Percentiles rank a stretch among this genome's conserved stretches.
phyloP scores from a whole-genome alignment of 2,113 vertebrate genomes.

The Carollia perspicillata region DNA sequence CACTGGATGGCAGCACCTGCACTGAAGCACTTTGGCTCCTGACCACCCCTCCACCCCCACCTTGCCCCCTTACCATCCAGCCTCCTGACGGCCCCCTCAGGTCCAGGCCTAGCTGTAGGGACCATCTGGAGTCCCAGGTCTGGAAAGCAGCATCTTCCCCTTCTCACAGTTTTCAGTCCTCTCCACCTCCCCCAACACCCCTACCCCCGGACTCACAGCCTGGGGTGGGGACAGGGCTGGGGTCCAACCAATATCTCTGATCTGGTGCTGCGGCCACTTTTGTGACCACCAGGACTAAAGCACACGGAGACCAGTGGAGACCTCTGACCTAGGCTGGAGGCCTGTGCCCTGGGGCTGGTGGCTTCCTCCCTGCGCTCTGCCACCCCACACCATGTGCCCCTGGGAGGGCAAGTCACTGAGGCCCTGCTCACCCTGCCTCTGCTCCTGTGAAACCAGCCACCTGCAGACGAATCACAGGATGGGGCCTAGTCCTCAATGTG shows the following conservation, averaged over 20 bases:
- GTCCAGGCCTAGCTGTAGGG: not conserved
- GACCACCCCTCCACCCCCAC: not conserved
- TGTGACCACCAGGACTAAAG: not conserved
- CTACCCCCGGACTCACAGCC: not conserved
- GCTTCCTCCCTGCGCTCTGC: not conserved
- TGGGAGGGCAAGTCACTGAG: not conserved
- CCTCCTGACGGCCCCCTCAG: not conserved
- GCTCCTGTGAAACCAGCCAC: not conserved
- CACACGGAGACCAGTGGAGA: not conserved
- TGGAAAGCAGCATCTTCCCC: not conserved
- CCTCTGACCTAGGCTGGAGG: not conserved
- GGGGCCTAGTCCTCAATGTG: conserved; percentile 55
- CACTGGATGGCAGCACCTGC: not conserved
- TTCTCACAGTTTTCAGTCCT: not conserved
- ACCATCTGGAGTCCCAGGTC: not conserved
- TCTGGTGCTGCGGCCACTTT: not conserved
- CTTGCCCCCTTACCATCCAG: not conserved
- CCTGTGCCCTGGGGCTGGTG: not conserved
- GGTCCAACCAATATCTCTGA: not conserved
- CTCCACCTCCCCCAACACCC: not conserved
- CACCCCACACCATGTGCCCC: not conserved
- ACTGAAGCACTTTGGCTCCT: not conserved
- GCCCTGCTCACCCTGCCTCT: not conserved
- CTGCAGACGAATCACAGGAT: not conserved
- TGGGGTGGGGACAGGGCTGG: not conserved